Evolutionary conservation across 2,797 vertebrate genomes (phyloP).

Genomic region (Sternotherus odoratus): DNA sequence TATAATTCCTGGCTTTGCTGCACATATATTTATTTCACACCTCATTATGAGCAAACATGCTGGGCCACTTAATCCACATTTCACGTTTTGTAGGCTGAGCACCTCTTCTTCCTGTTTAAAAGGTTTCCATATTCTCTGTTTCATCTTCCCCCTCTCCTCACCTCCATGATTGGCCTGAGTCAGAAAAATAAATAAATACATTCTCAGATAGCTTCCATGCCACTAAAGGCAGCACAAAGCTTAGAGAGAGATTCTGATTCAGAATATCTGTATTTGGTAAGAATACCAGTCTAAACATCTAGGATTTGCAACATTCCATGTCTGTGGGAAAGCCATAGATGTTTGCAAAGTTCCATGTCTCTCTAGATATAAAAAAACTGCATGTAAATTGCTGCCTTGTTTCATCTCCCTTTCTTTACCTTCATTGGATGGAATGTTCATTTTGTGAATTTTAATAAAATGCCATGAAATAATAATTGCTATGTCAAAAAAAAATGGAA

Average conservation of each 20-base stretch:
- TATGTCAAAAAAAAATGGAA: neutral
- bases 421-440: neutral
- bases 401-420: neutral
- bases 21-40: conserved; percentile 3
- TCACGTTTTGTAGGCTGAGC: neutral
- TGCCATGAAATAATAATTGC: neutral
- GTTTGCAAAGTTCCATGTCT: neutral
- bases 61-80: conserved; percentile 1
- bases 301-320: neutral
- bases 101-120: conserved; percentile 4
- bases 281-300: neutral
- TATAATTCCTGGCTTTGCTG: conserved; percentile 13
- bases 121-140: neutral
- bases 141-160: neutral
- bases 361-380: neutral
- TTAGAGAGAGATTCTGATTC: neutral
- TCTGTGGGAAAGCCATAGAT: neutral
- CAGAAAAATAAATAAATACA: neutral
- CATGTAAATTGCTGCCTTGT: neutral
- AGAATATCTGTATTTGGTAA: neutral
- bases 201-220: neutral
- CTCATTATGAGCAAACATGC: neutral
- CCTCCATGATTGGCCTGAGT: neutral
- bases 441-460: neutral
- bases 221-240: neutral